phyloP scores from a whole-genome alignment of 2,797 vertebrate genomes.

The Petrocephalus schoutedeni region DNA sequence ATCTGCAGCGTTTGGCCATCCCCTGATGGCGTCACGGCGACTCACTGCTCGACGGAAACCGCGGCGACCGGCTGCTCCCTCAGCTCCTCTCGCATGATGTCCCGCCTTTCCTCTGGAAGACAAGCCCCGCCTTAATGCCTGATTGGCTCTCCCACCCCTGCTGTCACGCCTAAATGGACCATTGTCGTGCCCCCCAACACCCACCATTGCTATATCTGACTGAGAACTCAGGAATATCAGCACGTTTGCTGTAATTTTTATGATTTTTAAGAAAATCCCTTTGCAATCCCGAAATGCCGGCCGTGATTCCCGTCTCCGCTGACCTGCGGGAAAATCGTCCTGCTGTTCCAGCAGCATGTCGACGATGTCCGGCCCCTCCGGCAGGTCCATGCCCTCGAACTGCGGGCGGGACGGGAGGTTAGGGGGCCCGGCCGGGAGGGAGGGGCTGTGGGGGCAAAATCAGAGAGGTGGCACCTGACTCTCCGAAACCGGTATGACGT shows the following conservation, averaged over 20 bases:
- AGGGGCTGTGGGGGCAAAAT: background rate
- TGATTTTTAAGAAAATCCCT: background rate
- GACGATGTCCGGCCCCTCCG: background rate
- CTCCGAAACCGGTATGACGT: background rate
- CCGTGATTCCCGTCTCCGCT: background rate
- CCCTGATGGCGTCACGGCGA: background rate
- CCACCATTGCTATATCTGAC: background rate
- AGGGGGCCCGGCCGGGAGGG: background rate
- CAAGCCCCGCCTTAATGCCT: background rate
- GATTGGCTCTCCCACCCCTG: background rate
- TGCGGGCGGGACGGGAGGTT: background rate
- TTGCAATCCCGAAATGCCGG: background rate
- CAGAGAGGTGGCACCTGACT: background rate
- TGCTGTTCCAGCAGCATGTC: slow-evolving; percentile 21
- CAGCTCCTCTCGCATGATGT: slow-evolving; percentile 1
- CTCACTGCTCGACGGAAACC: slow-evolving; percentile 15
- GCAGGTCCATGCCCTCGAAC: slow-evolving; percentile 20
- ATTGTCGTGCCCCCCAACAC: background rate
- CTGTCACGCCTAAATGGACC: background rate
- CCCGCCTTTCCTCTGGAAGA: slow-evolving; percentile 18
- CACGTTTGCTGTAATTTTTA: background rate
- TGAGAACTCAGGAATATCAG: background rate
- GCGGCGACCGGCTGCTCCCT: background rate
- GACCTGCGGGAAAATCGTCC: slow-evolving; percentile 20
- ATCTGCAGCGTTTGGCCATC: background rate